Base-by-base conservation (phyloP, 2,797 vertebrate genomes). In the Scolopax rusticola region DNA sequence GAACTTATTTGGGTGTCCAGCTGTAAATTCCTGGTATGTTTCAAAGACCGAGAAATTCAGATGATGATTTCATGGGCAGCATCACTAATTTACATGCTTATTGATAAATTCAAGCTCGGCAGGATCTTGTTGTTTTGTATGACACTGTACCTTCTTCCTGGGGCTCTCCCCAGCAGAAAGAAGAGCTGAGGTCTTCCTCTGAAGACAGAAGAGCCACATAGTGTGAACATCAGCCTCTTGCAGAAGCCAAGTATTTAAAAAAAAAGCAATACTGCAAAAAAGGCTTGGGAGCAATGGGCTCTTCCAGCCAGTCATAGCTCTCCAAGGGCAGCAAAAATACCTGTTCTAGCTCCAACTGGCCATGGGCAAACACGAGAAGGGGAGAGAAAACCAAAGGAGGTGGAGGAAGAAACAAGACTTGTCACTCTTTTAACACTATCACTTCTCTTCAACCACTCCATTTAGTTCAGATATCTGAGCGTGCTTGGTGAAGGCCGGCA, bases 231-330 rank as follows among this genome's bases (percentile, higher is more conserved):
- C 54, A 82, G 56, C 63, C 51, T 80, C 84, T 83, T 74, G 43
- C 64, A 87, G 74, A 92, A 96, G 88, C 54, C 64, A 91, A 92
- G 79, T 54, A 70, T 23, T 63, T n/a, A 56, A 81, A 65, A 64
- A 65, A 64, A 81, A 69, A 65, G 76, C 53, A 43, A 57, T 33
- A 45, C 45, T 45, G 57, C 38, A 77, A 68, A 87, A 68, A 78
- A 24, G 48, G 28, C 40, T 64, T 10, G 1, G 50, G 41, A 90
- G 60, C 8, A 2, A 74, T 10, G 32, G 61, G 56, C 40, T 57
- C 6, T 11, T 25, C n/a, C 4, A 7, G 47, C n/a, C 74, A 64
- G 36, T 12, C 45, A 57, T 3, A 84, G 77, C 88, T 67, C 67
- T 82, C 73, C 51, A 45, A 27, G 0, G 11, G 81, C 80, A 79